Percentiles rank a stretch among this genome's conserved stretches.
Evolutionary conservation across 2,888 invertebrate species (phyloP).

Genomic region (Thereva unica): DNA sequence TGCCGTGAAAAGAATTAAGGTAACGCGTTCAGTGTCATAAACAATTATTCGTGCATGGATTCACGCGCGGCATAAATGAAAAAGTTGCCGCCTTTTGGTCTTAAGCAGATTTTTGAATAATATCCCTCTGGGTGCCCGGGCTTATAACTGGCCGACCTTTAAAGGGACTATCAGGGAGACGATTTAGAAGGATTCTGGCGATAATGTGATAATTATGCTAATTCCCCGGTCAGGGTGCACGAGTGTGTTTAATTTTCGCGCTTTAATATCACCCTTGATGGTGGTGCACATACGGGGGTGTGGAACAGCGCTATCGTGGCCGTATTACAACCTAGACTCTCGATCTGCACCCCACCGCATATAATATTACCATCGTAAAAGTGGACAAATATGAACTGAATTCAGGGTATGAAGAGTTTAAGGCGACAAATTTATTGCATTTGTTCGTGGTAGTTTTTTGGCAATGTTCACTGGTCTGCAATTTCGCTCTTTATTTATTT

Average conservation of each 20-base stretch:
- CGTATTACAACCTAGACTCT: slow-evolving; percentile 4
- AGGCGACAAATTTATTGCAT: slow-evolving; percentile 41
- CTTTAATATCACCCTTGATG: slow-evolving; percentile 14
- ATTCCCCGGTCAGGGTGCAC: slow-evolving; percentile 43
- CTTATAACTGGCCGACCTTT: slow-evolving; percentile 3
- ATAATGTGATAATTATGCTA: slow-evolving; percentile 53
- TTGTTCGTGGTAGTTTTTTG: slow-evolving; percentile 42
- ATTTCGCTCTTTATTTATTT: slow-evolving; percentile 41
- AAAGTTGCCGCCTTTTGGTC: no score
- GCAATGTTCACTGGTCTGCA: slow-evolving; percentile 38
- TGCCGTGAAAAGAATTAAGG: no score
- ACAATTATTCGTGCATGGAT: no score
- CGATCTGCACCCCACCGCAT: neutral
- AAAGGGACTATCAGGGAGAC: slow-evolving; percentile 11
- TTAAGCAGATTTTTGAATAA: no score
- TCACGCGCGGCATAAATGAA: no score
- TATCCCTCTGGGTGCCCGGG: no score
- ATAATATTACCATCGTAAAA: neutral
- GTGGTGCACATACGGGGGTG: neutral
- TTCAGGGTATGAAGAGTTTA: slow-evolving; percentile 13
- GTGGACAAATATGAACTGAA: slow-evolving; percentile 22
- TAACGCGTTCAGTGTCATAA: no score
- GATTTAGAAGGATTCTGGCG: slow-evolving; percentile 44
- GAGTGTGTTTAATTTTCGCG: slow-evolving; percentile 34
- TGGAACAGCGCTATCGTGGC: neutral